Evolutionary conservation across 1,140 invertebrate genomes (phyloP), one percentile per base, ranked within the genome.

Genomic region (Lordiphosa collinella): DNA sequence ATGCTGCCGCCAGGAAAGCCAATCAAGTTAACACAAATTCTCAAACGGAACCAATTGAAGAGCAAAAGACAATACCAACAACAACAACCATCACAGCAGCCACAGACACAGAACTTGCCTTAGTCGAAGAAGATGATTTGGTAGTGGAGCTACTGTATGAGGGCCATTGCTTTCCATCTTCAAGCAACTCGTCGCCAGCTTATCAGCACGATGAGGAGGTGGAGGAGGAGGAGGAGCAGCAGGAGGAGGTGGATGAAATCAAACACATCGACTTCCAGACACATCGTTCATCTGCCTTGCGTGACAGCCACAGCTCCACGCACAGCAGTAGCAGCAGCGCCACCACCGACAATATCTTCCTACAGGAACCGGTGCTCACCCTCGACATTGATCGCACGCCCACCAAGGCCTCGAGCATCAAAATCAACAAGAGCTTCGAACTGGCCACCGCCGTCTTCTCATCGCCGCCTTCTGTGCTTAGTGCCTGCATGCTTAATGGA

Each of bases 311-410:
- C 38, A 75, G 76, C 36, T 87, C 75, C 35, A 67, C 76, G 40
- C 70, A 76, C 51, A 79, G 70, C 46, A 88, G 74, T 58, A 75
- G 71, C 71, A 69, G 56, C 32, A 74, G 59, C 34, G 51, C 67
- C 4, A 44, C 54, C 16, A 86, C 85, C 9, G 86, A 88, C 29
- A 89, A 89, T 51, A 85, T 89, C 46, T 89, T 89, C 55, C 50
- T 89, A 36, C 88, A 89, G 51, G 86, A 88, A 38, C 88, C 88
- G 0, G 88, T 89, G 25, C 63, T 89, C 4, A 88, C 70, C 4
- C 54, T 89, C 11, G 84, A 89, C 46, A 79, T 89, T 4, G 88
- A 89, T 61, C 88, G 88, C 25, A 85, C 80, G 12, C 88, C 74
- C 53, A 89, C 84, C 50, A 89, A 88, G 54, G 76, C 88, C 1